phyloP scores from a whole-genome alignment of 2,888 invertebrate genomes.

The Norana najaformis region DNA sequence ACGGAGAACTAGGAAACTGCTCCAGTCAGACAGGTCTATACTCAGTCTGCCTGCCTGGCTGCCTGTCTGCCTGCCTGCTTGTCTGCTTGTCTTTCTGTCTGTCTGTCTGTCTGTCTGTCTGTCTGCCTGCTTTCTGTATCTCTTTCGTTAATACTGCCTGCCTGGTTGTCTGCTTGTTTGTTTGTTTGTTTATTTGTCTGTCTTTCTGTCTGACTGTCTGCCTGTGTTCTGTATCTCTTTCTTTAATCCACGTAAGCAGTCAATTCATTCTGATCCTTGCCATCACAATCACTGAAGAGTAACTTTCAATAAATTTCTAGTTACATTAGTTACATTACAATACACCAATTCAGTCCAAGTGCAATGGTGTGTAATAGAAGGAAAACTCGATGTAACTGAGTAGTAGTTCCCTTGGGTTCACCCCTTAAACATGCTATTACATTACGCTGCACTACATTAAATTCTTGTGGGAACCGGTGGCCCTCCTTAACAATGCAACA shows the following conservation, averaged over 20 bases:
- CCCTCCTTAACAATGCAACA: no score
- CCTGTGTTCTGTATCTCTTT: not conserved
- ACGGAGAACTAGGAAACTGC: slow-evolving; percentile 35
- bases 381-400: not conserved
- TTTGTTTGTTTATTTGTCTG: not conserved
- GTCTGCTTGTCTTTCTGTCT: not conserved
- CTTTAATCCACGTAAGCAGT: not conserved
- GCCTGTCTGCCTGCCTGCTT: no score
- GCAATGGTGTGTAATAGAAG: not conserved
- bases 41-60: not conserved
- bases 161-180: no score
- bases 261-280: not conserved
- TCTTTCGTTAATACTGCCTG: not conserved
- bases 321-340: not conserved
- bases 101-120: not conserved
- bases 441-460: no score
- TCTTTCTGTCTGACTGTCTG: no score
- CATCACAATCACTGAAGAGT: not conserved
- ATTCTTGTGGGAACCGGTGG: no score
- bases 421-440: no score
- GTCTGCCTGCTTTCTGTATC: not conserved
- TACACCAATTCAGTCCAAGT: not conserved
- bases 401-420: no score
- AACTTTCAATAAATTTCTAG: not conserved
- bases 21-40: not conserved